Evolutionary conservation across 2,888 invertebrate species (phyloP).

Genomic region (Chymomyza procnemis): DNA sequence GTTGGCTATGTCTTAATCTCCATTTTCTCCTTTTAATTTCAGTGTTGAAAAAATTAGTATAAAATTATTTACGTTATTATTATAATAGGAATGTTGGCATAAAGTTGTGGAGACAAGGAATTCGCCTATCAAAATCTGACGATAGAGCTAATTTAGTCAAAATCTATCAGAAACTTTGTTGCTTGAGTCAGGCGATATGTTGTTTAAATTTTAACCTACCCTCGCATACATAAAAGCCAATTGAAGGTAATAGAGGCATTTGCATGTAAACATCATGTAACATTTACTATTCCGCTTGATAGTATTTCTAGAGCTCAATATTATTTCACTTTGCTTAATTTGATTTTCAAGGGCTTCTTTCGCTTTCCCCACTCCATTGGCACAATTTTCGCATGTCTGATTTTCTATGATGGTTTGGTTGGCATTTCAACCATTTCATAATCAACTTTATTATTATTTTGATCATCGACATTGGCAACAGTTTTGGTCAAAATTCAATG

Average conservation of each 20-base stretch:
- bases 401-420: background rate
- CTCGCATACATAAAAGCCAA: background rate
- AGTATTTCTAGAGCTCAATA: background rate
- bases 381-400: background rate
- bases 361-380: background rate
- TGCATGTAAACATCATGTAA: background rate
- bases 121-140: too few species aligned
- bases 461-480: background rate
- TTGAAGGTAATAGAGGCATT: background rate
- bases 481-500: background rate
- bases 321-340: background rate
- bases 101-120: too few species aligned
- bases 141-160: too few species aligned
- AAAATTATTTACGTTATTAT: too few species aligned
- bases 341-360: background rate
- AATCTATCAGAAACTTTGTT: too few species aligned
- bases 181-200: fast-evolving
- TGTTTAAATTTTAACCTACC: too few species aligned
- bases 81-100: too few species aligned
- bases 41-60: too few species aligned
- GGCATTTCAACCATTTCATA: background rate
- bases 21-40: too few species aligned
- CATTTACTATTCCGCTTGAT: background rate
- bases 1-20: too few species aligned
- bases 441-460: background rate